Evolutionary conservation across 35 echinoderm and acorn worm genomes (phyloP).

Genomic region (Heliocidaris tuberculata): DNA sequence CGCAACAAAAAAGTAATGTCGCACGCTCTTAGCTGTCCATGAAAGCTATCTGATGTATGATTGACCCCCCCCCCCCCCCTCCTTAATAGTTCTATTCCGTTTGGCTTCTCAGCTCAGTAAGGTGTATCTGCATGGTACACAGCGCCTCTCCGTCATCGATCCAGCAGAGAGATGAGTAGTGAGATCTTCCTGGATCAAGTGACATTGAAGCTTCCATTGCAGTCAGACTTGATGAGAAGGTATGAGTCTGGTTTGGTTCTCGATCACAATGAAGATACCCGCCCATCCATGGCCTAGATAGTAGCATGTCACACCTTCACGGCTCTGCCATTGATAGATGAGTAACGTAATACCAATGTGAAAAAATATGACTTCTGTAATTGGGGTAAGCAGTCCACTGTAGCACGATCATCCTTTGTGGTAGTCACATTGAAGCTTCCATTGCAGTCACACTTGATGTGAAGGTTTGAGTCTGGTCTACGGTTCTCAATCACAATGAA

Average conservation of each 20-base stretch:
- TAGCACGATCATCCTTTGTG: conserved; percentile 62
- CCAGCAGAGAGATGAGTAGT: too few species aligned
- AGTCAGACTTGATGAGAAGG: conserved; percentile 83
- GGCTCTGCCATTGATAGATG: conserved; percentile 57
- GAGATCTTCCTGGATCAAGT: too few species aligned
- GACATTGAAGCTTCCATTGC: conserved; percentile 91
- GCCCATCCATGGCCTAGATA: conserved; percentile 92
- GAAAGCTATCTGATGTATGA: too few species aligned
- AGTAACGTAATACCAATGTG: too few species aligned
- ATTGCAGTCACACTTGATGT: conserved; percentile 88
- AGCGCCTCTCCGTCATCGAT: too few species aligned
- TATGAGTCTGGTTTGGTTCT: conserved; percentile 78
- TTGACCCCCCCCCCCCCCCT: too few species aligned
- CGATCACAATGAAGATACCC: conserved; percentile 75
- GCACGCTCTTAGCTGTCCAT: too few species aligned
- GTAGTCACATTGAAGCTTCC: conserved; percentile 94
- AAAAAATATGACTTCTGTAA: conserved; percentile 78
- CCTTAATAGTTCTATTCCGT: too few species aligned
- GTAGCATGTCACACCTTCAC: conserved; percentile 92
- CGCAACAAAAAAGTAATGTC: too few species aligned
- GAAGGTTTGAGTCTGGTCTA: conserved; percentile 68
- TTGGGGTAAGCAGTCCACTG: conserved; percentile 84
- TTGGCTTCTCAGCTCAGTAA: too few species aligned
- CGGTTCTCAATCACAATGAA: conserved; percentile 87
- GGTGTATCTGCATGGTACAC: too few species aligned